A percentile compares a stretch with the other conserved stretches of the same genome.
Evolutionary conservation across 2,113 vertebrate species (phyloP).

Genomic region (Crocuta crocuta): DNA sequence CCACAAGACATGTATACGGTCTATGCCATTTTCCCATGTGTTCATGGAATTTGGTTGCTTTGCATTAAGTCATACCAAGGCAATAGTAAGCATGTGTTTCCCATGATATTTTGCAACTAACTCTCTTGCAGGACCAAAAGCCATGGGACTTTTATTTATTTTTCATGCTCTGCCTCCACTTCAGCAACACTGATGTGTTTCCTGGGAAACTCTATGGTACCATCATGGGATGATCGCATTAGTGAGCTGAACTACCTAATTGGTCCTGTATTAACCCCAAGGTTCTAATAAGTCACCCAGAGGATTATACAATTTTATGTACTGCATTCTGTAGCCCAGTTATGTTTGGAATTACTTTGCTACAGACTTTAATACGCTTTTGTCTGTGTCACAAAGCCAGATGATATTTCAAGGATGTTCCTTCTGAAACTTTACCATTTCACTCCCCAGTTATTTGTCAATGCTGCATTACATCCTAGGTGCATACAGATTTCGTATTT

Average conservation of each 20-base stretch:
- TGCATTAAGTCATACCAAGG: neutral
- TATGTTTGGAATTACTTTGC: conserved; percentile 30
- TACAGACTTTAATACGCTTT: neutral
- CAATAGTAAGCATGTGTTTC: neutral
- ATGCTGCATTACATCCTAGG: neutral
- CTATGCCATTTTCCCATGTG: neutral
- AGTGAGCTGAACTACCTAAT: conserved; percentile 11
- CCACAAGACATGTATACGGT: neutral
- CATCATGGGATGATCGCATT: neutral
- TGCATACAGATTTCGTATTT: neutral
- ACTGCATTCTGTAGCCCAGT: neutral
- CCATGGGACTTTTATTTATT: neutral
- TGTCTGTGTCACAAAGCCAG: neutral
- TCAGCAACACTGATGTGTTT: neutral
- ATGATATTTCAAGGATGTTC: neutral
- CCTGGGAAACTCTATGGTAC: neutral
- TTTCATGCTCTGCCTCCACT: neutral
- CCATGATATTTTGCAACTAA: neutral
- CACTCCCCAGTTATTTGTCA: neutral
- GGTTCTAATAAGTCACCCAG: conserved; percentile 15
- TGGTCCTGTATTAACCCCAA: conserved; percentile 20
- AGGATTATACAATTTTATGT: neutral
- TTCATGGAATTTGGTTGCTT: neutral
- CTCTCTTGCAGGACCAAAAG: neutral
- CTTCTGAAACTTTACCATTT: neutral